Percentiles rank a stretch among this genome's conserved stretches.
Evolutionary conservation across 2,888 invertebrate species (phyloP).

Genomic region (Heptascelio sp.): DNA sequence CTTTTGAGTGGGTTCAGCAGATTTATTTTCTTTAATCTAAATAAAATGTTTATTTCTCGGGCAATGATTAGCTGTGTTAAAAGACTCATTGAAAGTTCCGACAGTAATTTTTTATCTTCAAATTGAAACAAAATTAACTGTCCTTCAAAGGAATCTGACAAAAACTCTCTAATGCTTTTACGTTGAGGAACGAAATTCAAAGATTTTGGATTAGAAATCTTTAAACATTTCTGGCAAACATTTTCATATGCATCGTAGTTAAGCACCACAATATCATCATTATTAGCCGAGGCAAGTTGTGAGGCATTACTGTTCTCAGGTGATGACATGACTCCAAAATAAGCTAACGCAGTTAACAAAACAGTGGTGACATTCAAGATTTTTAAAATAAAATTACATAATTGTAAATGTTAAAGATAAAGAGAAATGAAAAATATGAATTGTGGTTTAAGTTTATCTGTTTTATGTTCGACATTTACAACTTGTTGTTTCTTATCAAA

Average conservation of each 20-base stretch:
- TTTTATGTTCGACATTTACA: too few species aligned
- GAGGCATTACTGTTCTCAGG: background rate
- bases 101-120: background rate
- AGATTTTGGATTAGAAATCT: background rate
- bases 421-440: too few species aligned
- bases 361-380: too few species aligned
- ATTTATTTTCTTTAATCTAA: slow-evolving; percentile 13
- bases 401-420: too few species aligned
- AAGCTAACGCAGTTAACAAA: too few species aligned
- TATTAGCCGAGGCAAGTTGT: background rate
- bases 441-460: too few species aligned
- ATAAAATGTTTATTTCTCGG: slow-evolving; percentile 10
- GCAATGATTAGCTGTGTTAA: slow-evolving; percentile 19
- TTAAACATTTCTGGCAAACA: background rate
- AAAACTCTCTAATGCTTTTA: background rate
- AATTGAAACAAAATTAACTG: background rate
- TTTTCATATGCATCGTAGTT: background rate
- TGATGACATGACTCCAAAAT: background rate
- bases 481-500: too few species aligned
- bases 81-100: background rate
- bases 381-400: too few species aligned
- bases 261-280: background rate
- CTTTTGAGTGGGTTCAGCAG: slow-evolving; percentile 16
- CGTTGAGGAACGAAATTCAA: background rate
- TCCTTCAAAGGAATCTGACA: background rate